These are phyloP conservation scores for Trisateles emortualis DNA, from an alignment of 2,888 invertebrate genomes.

Conservation along the genomic window DNA sequence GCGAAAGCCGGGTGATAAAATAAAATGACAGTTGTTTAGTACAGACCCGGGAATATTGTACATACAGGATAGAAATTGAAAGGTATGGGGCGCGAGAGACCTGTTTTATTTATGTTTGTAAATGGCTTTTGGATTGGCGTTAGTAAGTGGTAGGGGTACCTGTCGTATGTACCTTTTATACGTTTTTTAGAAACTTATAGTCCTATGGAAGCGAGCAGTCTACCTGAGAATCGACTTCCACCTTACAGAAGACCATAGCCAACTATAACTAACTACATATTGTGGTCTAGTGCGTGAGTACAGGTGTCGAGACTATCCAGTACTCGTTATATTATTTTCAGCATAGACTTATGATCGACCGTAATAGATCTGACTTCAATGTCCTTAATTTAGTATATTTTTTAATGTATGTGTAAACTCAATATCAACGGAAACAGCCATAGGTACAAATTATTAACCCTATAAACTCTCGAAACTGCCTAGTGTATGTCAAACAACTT, in stretches of 20 bases:
- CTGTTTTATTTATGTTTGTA: slow-evolving; percentile 81
- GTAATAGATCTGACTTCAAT: too few species aligned
- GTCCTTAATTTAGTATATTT: too few species aligned
- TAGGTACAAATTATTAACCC: background rate
- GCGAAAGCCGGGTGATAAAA: slow-evolving; percentile 84
- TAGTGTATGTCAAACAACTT: background rate
- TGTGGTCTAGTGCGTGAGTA: too few species aligned
- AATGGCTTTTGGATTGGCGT: slow-evolving; percentile 82
- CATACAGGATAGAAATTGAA: slow-evolving; percentile 81
- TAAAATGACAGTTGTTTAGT: slow-evolving; percentile 87
- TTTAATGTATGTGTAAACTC: too few species aligned
- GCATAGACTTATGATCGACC: too few species aligned
- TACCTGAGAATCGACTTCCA: too few species aligned
- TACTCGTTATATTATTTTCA: too few species aligned
- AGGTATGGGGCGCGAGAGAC: slow-evolving; percentile 82
- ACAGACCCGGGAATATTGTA: slow-evolving; percentile 79
- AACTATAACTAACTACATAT: too few species aligned
- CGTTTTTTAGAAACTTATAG: too few species aligned
- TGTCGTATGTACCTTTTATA: slow-evolving; percentile 3
- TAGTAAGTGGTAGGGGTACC: slow-evolving; percentile 65
- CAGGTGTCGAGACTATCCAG: too few species aligned
- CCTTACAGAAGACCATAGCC: too few species aligned
- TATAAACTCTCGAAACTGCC: background rate
- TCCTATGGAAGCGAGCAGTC: too few species aligned
- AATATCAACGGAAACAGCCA: background rate